These are phyloP conservation scores for Stenotaenia linearis DNA, from an alignment of 2,888 invertebrate genomes.

Conservation along the genomic window DNA sequence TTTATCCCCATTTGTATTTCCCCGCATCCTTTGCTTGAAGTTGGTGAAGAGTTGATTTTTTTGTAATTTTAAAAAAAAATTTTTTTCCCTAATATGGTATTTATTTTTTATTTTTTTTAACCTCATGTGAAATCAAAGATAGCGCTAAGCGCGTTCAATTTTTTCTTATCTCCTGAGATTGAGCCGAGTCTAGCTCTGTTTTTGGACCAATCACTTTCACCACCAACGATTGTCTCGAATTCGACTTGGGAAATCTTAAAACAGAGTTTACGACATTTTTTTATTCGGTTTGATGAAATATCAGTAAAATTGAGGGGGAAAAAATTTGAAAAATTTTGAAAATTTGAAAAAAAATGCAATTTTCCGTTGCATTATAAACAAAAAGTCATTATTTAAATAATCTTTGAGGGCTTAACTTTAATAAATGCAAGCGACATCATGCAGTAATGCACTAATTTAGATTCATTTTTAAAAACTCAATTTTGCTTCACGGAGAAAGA, in stretches of 20 bases:
- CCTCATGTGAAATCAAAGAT: slow-evolving; percentile 10
- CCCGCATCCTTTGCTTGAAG: neutral
- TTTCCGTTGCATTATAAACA: neutral
- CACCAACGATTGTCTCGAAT: neutral
- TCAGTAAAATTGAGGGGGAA: neutral
- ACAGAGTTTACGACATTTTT: neutral
- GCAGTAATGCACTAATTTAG: no score
- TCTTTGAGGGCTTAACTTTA: neutral
- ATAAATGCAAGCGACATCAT: neutral
- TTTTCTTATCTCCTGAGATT: neutral
- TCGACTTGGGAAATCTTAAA: slow-evolving; percentile 20
- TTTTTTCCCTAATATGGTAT: neutral
- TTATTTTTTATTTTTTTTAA: neutral
- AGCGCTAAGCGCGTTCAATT: neutral
- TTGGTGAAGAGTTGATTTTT: neutral
- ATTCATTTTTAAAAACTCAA: no score
- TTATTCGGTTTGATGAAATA: neutral
- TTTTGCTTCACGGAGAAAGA: no score
- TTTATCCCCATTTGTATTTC: neutral
- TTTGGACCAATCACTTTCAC: slow-evolving; percentile 19
- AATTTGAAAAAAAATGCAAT: no score
- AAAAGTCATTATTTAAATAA: neutral
- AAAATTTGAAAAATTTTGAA: neutral
- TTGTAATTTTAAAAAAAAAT: neutral
- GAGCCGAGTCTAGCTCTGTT: neutral